phyloP scores from a whole-genome alignment of 2,888 invertebrate species.

The Diaphora mendica region DNA sequence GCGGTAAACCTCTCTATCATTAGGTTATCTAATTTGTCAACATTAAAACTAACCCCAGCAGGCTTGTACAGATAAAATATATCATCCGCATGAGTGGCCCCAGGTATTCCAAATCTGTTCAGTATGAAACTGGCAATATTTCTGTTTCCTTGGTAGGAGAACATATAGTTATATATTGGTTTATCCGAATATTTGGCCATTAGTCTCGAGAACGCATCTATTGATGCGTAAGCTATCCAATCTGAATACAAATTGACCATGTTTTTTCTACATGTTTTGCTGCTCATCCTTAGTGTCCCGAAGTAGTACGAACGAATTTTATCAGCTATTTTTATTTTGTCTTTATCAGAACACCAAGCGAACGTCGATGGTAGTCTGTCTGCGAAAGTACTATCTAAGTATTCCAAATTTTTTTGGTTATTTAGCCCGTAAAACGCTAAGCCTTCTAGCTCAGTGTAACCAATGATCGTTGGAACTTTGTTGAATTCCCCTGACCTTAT shows the following conservation, averaged over 20 bases:
- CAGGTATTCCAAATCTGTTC: slow-evolving; percentile 51
- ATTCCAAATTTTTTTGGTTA: slow-evolving; percentile 59
- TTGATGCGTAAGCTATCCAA: slow-evolving; percentile 69
- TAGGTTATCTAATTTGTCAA: slow-evolving; percentile 60
- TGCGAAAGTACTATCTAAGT: slow-evolving; percentile 67
- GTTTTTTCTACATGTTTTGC: slow-evolving; percentile 52
- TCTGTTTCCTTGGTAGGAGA: slow-evolving; percentile 72
- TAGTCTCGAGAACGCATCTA: slow-evolving; percentile 66
- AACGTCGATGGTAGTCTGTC: slow-evolving; percentile 75
- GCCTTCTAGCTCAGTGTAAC: slow-evolving; percentile 71
- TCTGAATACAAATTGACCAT: slow-evolving; percentile 72
- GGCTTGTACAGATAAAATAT: slow-evolving; percentile 80
- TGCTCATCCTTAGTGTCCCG: slow-evolving; percentile 56
- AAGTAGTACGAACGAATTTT: slow-evolving; percentile 72
- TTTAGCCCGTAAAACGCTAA: slow-evolving; percentile 73
- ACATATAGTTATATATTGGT: slow-evolving; percentile 74
- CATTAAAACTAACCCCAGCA: slow-evolving; percentile 59
- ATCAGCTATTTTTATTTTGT: slow-evolving; percentile 61
- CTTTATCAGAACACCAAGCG: slow-evolving; percentile 67
- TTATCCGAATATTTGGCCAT: slow-evolving; percentile 62
- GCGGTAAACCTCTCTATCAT: slow-evolving; percentile 70
- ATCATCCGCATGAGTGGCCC: slow-evolving; percentile 76
- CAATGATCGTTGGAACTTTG: slow-evolving; percentile 75
- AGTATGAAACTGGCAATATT: slow-evolving; percentile 70
- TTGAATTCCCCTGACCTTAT: slow-evolving; percentile 71